These are phyloP conservation scores for Cyprinodon diabolis DNA, from an alignment of 2,797 vertebrate genomes.

Conservation along the genomic window DNA sequence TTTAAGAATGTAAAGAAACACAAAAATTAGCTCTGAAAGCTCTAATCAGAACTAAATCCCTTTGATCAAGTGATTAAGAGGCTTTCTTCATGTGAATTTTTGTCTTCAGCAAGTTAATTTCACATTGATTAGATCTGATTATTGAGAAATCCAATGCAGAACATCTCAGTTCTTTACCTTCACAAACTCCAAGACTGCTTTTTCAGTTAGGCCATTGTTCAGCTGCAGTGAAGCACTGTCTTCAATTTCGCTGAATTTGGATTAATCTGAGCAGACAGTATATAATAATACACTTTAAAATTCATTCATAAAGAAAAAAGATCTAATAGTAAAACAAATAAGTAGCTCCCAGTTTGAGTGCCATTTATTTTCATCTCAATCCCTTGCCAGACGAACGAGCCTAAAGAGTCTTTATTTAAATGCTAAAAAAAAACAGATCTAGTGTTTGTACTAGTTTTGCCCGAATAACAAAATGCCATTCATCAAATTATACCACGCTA, in stretches of 20 bases:
- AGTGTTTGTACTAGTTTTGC: not conserved
- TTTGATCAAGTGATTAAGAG: not conserved
- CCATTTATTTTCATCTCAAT: not conserved
- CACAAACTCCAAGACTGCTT: conserved; percentile 4
- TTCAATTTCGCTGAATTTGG: conserved; percentile 6
- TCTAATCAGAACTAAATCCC: not conserved
- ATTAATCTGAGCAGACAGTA: conserved; percentile 9
- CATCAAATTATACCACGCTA: not conserved
- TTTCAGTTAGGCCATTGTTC: conserved; percentile 10
- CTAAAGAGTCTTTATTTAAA: too few species aligned
- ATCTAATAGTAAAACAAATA: not conserved
- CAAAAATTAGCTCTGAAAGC: not conserved
- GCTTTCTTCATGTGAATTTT: not conserved
- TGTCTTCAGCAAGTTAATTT: conserved; percentile 6
- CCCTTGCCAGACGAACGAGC: not conserved
- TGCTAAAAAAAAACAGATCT: not conserved
- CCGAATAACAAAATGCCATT: not conserved
- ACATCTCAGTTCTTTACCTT: conserved; percentile 8
- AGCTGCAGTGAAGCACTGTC: conserved; percentile 2
- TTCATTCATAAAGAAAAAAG: not conserved
- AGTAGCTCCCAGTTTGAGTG: not conserved
- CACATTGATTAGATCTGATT: not conserved
- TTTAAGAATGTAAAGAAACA: not conserved
- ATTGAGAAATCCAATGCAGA: conserved; percentile 5
- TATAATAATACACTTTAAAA: conserved; percentile 8